Evolutionary conservation across 2,113 vertebrate species (phyloP).

Genomic region (Alces alces): DNA sequence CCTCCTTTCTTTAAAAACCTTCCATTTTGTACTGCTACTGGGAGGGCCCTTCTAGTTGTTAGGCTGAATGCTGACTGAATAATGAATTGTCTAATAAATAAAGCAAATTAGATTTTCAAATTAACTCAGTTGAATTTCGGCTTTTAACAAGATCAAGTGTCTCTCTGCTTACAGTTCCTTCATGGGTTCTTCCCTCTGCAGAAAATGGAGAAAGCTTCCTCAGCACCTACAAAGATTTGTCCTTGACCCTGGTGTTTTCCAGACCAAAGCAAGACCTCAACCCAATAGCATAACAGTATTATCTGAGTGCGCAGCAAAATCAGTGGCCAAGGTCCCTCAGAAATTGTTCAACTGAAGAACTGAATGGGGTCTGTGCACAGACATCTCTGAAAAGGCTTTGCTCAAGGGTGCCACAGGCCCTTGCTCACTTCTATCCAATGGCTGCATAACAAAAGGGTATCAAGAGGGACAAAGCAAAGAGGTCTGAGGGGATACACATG

Average conservation of each 20-base stretch:
- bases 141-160: not conserved
- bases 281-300: not conserved
- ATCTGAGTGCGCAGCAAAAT: not conserved
- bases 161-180: not conserved
- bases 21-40: not conserved
- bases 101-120: not conserved
- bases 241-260: not conserved
- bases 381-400: not conserved
- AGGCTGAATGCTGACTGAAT: not conserved
- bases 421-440: not conserved
- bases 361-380: not conserved
- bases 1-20: not conserved
- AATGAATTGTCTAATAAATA: not conserved
- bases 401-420: not conserved
- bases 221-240: not conserved
- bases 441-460: not conserved
- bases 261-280: not conserved
- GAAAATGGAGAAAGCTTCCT: not conserved
- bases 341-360: not conserved
- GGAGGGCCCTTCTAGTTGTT: not conserved
- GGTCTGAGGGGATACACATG: not conserved
- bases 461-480: not conserved
- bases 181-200: not conserved
- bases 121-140: not conserved
- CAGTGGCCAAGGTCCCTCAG: not conserved